Conservation (phyloP, 2,113 vertebrate species). For the Herpetotheres cachinnans region DNA sequence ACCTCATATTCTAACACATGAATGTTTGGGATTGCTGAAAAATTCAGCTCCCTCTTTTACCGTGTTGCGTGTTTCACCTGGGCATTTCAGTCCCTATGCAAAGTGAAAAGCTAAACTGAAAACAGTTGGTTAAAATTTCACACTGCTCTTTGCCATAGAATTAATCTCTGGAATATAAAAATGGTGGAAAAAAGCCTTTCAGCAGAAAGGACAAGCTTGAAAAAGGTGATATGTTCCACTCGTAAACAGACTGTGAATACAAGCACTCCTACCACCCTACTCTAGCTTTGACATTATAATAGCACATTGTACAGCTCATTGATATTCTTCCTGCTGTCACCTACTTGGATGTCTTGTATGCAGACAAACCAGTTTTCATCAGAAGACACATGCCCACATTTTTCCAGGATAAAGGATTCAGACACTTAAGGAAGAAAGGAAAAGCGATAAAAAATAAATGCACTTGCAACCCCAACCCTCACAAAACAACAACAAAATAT, state of each 20-base stretch:
- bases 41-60: background rate
- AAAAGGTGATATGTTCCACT: background rate
- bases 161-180: background rate
- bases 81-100: background rate
- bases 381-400: background rate
- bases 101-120: background rate
- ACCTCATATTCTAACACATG: rapidly evolving
- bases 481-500: background rate
- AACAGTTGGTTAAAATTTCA: background rate
- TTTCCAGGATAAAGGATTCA: background rate
- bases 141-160: background rate
- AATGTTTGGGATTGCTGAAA: background rate
- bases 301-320: background rate
- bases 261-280: background rate
- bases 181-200: background rate
- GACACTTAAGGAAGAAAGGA: background rate
- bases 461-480: background rate
- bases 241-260: background rate
- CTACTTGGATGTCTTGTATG: background rate
- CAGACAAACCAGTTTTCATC: background rate
- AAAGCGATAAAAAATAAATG: background rate
- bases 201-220: background rate
- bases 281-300: background rate
- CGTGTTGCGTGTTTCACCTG: rapidly evolving
- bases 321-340: background rate